Percentiles rank a stretch among this genome's conserved stretches.
These are phyloP conservation scores for Akabosia matsudoensis DNA, from an alignment of 1,140 invertebrate species.

Conservation along the genomic window DNA sequence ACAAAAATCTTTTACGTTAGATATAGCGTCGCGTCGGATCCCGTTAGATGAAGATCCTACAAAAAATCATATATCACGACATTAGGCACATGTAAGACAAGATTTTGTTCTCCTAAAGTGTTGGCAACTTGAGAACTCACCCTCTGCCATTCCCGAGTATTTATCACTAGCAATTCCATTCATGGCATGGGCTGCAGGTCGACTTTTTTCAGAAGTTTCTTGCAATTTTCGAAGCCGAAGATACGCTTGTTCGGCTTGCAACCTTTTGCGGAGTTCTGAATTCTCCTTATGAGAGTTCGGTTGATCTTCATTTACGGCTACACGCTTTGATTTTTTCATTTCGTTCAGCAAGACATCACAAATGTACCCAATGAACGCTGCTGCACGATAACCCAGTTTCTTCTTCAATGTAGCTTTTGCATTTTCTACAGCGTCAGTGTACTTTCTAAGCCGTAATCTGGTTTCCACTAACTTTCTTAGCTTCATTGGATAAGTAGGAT, in stretches of 20 bases:
- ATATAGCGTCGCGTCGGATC: neutral
- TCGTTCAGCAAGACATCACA: neutral
- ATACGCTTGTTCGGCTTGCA: neutral
- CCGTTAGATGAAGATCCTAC: neutral
- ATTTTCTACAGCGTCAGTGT: neutral
- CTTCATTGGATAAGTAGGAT: neutral
- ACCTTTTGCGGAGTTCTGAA: neutral
- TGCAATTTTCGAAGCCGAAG: neutral
- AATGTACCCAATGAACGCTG: slow-evolving; percentile 1
- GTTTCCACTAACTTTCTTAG: neutral
- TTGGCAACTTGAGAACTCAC: too few species aligned
- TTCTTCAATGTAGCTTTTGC: neutral
- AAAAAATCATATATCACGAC: neutral
- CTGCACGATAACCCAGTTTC: slow-evolving; percentile 6
- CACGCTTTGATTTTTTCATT: neutral
- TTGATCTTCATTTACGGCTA: neutral
- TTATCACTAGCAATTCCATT: neutral
- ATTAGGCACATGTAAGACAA: neutral
- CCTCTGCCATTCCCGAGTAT: neutral
- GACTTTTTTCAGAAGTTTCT: neutral
- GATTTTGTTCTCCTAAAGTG: too few species aligned
- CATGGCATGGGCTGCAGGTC: neutral
- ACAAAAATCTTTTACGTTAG: neutral
- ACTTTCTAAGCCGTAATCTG: slow-evolving; percentile 7
- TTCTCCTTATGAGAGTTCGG: neutral